Evolutionary conservation across 2,888 invertebrate species (phyloP).

Genomic region (Parasteatoda lunata): DNA sequence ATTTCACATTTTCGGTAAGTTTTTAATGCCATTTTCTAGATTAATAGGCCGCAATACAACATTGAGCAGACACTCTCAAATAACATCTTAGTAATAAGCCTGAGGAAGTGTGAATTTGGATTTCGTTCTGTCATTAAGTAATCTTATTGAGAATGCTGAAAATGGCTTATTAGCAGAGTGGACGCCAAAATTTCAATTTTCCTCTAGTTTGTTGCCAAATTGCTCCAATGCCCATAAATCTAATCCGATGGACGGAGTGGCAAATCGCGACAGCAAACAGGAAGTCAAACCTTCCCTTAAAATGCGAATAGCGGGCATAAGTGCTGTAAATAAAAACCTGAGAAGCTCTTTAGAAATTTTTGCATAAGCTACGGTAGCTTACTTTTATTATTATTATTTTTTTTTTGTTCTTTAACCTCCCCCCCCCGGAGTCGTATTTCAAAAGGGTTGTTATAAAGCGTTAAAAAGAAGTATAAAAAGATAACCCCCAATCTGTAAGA

Average conservation of each 20-base stretch:
- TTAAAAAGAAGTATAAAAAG: constrained; percentile 45
- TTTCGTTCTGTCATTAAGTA: not conserved
- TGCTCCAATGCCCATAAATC: constrained; percentile 38
- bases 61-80: constrained; percentile 1
- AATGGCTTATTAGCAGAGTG: too few relatives aligned
- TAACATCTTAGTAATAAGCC: not conserved
- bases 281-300: constrained; percentile 37
- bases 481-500: constrained; percentile 25
- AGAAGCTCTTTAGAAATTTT: constrained; percentile 36
- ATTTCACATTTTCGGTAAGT: constrained; percentile 15
- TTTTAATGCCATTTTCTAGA: constrained; percentile 16
- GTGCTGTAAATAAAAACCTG: constrained; percentile 59
- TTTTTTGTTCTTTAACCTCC: too few relatives aligned
- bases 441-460: constrained; percentile 38
- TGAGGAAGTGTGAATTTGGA: not conserved
- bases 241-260: constrained; percentile 8
- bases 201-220: constrained; percentile 32
- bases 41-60: constrained; percentile 38
- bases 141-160: not conserved
- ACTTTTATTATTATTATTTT: constrained; percentile 9
- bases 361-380: constrained; percentile 33
- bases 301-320: constrained; percentile 49
- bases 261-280: constrained; percentile 35
- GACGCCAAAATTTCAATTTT: constrained; percentile 35
- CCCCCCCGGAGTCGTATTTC: constrained; percentile 15